These are phyloP conservation scores for Trichosurus vulpecula DNA, from an alignment of 2,797 vertebrate species.

Conservation along the genomic window DNA sequence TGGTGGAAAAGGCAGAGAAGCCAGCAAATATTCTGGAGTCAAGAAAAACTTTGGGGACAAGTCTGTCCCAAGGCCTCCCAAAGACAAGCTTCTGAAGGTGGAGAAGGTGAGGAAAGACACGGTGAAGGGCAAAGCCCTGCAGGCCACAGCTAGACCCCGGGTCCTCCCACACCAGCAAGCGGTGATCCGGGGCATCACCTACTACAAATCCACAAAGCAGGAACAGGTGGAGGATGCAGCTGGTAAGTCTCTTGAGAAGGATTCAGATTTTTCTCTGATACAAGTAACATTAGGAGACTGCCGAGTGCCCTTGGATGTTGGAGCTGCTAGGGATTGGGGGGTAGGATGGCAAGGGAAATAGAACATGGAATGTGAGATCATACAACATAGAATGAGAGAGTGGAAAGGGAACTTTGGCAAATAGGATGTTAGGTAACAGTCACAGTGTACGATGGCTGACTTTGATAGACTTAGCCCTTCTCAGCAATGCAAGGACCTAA, in stretches of 20 bases:
- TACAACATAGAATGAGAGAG: background rate
- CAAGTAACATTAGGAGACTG: background rate
- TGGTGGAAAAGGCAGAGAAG: conserved; percentile 86
- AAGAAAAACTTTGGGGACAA: conserved; percentile 88
- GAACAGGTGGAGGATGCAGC: conserved; percentile 80
- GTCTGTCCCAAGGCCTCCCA: conserved; percentile 81
- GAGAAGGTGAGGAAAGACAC: conserved; percentile 92
- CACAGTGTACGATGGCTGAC: too few species aligned
- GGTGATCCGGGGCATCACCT: conserved; percentile 93
- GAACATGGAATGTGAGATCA: background rate
- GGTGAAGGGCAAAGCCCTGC: conserved; percentile 81
- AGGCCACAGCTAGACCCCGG: conserved; percentile 89
- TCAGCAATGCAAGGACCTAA: too few species aligned
- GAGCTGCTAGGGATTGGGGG: too few species aligned
- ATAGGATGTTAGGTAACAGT: background rate
- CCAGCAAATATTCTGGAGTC: conserved; percentile 81
- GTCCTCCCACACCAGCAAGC: conserved; percentile 88
- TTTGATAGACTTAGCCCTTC: too few species aligned
- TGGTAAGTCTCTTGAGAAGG: conserved; percentile 67
- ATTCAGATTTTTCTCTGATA: background rate
- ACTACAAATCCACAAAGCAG: conserved; percentile 92
- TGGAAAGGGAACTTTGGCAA: background rate
- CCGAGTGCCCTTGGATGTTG: too few species aligned
- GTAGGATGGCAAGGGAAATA: background rate
- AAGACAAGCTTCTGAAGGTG: conserved; percentile 88